These are phyloP conservation scores for Plectropomus leopardus DNA, from an alignment of 2,113 vertebrate genomes.

Conservation along the genomic window DNA sequence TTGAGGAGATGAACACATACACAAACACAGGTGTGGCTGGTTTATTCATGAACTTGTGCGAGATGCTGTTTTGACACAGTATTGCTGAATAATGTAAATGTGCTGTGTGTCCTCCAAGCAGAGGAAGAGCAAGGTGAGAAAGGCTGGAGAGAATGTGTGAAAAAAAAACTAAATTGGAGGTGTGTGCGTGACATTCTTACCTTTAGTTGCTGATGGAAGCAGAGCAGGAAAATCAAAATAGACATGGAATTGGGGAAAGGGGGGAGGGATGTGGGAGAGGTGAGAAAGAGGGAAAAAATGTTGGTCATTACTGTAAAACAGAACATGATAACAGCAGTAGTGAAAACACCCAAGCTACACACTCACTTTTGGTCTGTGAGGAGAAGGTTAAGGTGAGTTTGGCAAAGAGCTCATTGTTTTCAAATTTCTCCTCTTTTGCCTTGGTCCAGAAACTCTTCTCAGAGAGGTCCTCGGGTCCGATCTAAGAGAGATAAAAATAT, in stretches of 20 bases:
- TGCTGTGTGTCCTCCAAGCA: slow-evolving; percentile 50
- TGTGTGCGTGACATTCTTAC: slow-evolving; percentile 71
- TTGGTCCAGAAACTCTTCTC: slow-evolving; percentile 91
- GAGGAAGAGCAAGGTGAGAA: slow-evolving; percentile 25
- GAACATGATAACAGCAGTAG: slow-evolving; percentile 26
- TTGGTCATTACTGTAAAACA: slow-evolving; percentile 56
- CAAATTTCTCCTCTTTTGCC: slow-evolving; percentile 89
- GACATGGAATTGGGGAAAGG: slow-evolving; percentile 16
- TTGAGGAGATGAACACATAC: slow-evolving; percentile 58
- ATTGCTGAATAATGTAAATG: slow-evolving; percentile 73
- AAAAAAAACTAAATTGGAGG: slow-evolving; percentile 42
- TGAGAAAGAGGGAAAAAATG: slow-evolving; percentile 39
- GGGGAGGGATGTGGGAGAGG: not conserved
- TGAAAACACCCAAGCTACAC: slow-evolving; percentile 32
- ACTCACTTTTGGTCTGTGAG: slow-evolving; percentile 91
- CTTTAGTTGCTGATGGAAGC: slow-evolving; percentile 78
- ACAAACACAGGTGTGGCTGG: slow-evolving; percentile 60
- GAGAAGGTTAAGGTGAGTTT: slow-evolving; percentile 91
- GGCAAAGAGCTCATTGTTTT: slow-evolving; percentile 92
- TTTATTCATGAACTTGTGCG: slow-evolving; percentile 67
- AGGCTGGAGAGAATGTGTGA: slow-evolving; percentile 25
- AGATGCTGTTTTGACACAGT: slow-evolving; percentile 66
- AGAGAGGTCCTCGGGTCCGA: slow-evolving; percentile 87
- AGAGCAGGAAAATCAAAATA: slow-evolving; percentile 50
- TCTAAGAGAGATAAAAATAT: slow-evolving; percentile 75